These are phyloP conservation scores for Hemitrygon akajei DNA, from an alignment of 2,797 vertebrate genomes.

Conservation along the genomic window DNA sequence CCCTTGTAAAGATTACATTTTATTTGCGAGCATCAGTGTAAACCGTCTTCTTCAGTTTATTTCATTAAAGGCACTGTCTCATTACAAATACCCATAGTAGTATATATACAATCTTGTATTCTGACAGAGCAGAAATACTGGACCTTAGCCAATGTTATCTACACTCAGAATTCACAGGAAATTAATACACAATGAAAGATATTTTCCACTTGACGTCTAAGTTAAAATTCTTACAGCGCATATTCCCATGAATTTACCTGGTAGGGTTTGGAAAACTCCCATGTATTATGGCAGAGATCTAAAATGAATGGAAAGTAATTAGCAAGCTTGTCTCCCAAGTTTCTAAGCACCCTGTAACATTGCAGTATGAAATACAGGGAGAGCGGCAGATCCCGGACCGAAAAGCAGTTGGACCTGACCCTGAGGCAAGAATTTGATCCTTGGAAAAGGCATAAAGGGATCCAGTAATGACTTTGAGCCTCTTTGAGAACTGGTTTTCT, in stretches of 20 bases:
- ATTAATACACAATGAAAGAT: background rate
- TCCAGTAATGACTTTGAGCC: background rate
- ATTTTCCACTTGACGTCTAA: background rate
- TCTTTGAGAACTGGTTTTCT: background rate
- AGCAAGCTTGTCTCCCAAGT: background rate
- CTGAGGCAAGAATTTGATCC: too few relatives aligned
- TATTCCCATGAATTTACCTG: too few relatives aligned
- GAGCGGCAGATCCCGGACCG: background rate
- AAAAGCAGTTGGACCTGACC: too few relatives aligned
- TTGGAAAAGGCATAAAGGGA: background rate
- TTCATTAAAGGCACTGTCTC: too few relatives aligned
- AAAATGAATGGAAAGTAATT: background rate
- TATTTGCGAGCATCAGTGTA: too few relatives aligned
- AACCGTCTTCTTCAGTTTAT: too few relatives aligned
- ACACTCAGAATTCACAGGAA: background rate
- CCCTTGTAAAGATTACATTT: too few relatives aligned
- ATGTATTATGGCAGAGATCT: background rate
- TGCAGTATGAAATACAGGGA: background rate
- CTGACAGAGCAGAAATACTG: background rate
- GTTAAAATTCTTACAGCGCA: background rate
- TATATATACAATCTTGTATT: too few relatives aligned
- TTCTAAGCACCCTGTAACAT: background rate
- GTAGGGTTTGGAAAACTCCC: background rate
- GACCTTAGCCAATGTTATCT: background rate
- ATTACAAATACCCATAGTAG: too few relatives aligned